Evolutionary conservation across 2,113 vertebrate species (phyloP), one percentile per base, ranked within the genome.

Genomic region (Pachypanchax playfairii): DNA sequence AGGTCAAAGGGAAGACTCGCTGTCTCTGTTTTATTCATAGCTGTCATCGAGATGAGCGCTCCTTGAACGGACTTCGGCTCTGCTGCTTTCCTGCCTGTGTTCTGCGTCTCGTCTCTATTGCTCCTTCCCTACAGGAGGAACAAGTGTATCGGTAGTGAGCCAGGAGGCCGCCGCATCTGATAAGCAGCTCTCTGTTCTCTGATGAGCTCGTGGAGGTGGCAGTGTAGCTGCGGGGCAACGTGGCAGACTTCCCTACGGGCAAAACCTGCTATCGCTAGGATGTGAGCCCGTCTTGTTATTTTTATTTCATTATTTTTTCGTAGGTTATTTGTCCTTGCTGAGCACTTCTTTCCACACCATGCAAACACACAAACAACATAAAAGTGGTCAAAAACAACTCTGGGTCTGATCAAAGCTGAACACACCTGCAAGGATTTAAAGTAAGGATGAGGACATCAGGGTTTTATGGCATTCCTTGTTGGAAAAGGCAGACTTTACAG

Each of bases 401-500:
- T 79, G 68, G 55, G 57, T 83, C 84, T 72, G 88, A 81, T 82
- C 81, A 85, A 42, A 64, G 69, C 65, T 3, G 65, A 82, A 81
- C 79, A 73, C 58, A 87, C 83, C 85, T 86, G 86, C 77, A 76
- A 81, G 77, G 83, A 82, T 85, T 73, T 70, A 62, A 85, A 83
- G 81, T 75, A 46, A 71, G 67, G 63, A 77, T 52, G 73, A 81
- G 70, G 84, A 79, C 85, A 64, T 73, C 67, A 56, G 75, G 84
- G 86, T 79, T 74, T 79, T 58, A 35, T 64, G 52, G 64, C 21
- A 44, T 70, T 78, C 50, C 47, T 36, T 22, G 28, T 22, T 20
- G 7, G n/a, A 43, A 73, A 79, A 81, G 39, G 52, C 59, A 70
- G 20, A 58, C 49, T 38, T 54, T 15, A 43, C 55, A 75, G 26